These are phyloP conservation scores for Thaleichthys pacificus DNA, from an alignment of 2,797 vertebrate genomes.

Conservation along the genomic window DNA sequence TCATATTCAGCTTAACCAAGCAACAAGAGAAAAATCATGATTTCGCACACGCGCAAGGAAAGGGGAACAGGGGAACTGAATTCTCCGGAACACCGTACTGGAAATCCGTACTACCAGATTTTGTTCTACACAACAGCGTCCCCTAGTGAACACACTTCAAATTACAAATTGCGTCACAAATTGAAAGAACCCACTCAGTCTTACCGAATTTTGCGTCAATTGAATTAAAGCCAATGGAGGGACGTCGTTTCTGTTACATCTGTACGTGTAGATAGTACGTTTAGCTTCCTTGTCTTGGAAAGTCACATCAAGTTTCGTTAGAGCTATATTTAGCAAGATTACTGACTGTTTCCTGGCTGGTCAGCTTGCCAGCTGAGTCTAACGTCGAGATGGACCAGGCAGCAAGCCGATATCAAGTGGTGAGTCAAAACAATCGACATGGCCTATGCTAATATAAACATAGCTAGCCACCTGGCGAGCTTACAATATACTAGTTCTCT, in stretches of 20 bases:
- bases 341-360: slow-evolving; percentile 12
- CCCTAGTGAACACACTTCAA: neutral
- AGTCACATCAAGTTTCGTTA: neutral
- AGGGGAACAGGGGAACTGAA: no score
- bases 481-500: neutral
- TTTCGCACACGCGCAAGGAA: no score
- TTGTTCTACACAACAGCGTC: neutral
- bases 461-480: neutral
- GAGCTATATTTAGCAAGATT: neutral
- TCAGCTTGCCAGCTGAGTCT: slow-evolving; percentile 11
- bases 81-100: no score
- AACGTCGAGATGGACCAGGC: slow-evolving; percentile 21
- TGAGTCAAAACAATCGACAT: slow-evolving; percentile 9
- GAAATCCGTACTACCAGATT: no score
- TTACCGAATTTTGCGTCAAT: neutral
- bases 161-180: slow-evolving; percentile 11
- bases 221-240: neutral
- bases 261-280: neutral
- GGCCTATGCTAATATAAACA: neutral
- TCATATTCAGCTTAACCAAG: no score
- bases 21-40: no score
- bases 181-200: neutral
- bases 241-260: neutral
- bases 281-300: neutral
- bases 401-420: slow-evolving; percentile 18